Evolutionary conservation across 2,113 vertebrate species (phyloP).

Genomic region (Pteropus alecto): DNA sequence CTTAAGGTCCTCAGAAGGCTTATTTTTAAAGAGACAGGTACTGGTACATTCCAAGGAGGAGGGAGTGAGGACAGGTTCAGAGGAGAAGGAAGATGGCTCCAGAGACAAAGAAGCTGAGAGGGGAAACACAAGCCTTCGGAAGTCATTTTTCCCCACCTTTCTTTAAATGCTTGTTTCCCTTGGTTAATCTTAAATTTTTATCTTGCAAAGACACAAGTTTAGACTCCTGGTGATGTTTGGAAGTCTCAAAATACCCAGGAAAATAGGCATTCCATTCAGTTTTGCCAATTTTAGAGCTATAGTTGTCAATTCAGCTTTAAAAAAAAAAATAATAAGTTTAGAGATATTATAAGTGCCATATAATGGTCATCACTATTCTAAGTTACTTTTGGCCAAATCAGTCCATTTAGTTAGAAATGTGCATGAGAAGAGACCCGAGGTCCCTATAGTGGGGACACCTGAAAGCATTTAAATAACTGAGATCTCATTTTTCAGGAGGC

Average conservation of each 20-base stretch:
- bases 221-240: not conserved
- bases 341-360: no score
- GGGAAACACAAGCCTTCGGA: not conserved
- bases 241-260: not conserved
- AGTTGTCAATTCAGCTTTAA: not conserved
- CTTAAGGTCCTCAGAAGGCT: not conserved
- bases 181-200: not conserved
- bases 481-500: not conserved
- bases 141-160: no score
- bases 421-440: not conserved
- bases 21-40: not conserved
- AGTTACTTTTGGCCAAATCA: not conserved
- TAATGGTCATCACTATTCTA: not conserved
- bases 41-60: not conserved
- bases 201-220: not conserved
- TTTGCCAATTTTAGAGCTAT: not conserved
- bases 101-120: no score
- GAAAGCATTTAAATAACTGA: not conserved
- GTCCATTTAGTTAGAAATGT: not conserved
- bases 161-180: not conserved
- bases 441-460: not conserved
- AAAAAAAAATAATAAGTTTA: no score
- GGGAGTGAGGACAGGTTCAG: not conserved
- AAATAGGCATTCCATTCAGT: not conserved
- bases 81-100: not conserved